phyloP scores from a whole-genome alignment of 1,140 invertebrate species.

The Homarus americanus region DNA sequence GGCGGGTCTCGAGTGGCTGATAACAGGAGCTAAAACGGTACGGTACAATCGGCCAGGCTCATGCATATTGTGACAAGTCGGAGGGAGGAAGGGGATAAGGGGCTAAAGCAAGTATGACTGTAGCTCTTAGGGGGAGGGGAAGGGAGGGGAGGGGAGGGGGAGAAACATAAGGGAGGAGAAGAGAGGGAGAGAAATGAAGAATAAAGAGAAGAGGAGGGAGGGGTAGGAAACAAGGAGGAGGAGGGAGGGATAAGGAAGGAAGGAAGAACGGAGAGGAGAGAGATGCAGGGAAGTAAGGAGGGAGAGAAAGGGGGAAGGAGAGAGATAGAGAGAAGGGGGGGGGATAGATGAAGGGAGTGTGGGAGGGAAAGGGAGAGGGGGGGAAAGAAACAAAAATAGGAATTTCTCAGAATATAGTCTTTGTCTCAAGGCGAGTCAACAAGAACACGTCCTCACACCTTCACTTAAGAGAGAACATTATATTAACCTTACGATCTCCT shows the following conservation, averaged over 20 bases:
- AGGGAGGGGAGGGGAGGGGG: neutral
- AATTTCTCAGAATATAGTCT: too few relatives aligned
- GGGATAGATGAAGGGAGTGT: too few relatives aligned
- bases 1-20: neutral
- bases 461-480: too few relatives aligned
- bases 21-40: conserved; percentile 31
- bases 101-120: neutral
- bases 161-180: neutral
- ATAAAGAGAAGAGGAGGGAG: neutral
- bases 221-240: neutral
- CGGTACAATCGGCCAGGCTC: conserved; percentile 5
- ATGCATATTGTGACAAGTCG: conserved; percentile 10
- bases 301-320: neutral
- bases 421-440: too few relatives aligned
- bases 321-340: neutral
- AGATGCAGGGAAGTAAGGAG: too few relatives aligned
- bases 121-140: neutral
- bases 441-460: too few relatives aligned
- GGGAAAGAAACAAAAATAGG: neutral
- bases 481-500: too few relatives aligned
- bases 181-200: too few relatives aligned
- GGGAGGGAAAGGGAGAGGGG: neutral
- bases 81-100: neutral
- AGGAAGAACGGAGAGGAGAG: too few relatives aligned
- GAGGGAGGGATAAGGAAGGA: neutral